phyloP scores from a whole-genome alignment of 2,113 vertebrate genomes.

The Microtus oregoni region DNA sequence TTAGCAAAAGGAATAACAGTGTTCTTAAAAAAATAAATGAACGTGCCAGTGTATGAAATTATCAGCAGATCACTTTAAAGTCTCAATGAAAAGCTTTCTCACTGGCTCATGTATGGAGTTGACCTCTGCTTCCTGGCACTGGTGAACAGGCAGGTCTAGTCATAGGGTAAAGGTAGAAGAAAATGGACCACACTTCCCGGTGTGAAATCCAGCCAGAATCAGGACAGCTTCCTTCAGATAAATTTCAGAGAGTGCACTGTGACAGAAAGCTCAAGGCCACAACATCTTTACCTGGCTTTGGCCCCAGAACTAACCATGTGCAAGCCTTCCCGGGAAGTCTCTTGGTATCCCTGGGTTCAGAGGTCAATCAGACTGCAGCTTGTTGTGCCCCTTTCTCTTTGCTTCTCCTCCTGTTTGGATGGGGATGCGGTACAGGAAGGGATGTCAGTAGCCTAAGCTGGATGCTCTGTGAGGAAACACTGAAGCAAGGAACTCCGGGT shows the following conservation, averaged over 20 bases:
- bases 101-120: background rate
- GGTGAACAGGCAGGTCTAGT: background rate
- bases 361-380: background rate
- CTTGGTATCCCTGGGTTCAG: background rate
- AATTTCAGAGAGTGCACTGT: background rate
- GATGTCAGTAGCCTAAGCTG: background rate
- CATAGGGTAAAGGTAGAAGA: fast-evolving
- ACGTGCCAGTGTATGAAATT: background rate
- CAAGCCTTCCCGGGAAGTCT: background rate
- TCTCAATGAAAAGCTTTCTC: background rate
- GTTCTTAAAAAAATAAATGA: background rate
- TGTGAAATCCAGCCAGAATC: background rate
- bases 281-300: background rate
- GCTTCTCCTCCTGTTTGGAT: background rate
- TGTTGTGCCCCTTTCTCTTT: background rate
- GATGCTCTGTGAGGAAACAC: background rate
- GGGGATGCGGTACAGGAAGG: background rate
- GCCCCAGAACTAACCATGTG: background rate
- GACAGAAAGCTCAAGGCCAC: background rate
- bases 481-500: fast-evolving
- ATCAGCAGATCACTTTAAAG: background rate
- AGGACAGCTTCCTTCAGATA: background rate
- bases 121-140: background rate
- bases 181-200: fast-evolving
- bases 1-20: background rate